These are phyloP conservation scores for Amphiprion ocellaris DNA, from an alignment of 2,113 vertebrate genomes.

Conservation along the genomic window DNA sequence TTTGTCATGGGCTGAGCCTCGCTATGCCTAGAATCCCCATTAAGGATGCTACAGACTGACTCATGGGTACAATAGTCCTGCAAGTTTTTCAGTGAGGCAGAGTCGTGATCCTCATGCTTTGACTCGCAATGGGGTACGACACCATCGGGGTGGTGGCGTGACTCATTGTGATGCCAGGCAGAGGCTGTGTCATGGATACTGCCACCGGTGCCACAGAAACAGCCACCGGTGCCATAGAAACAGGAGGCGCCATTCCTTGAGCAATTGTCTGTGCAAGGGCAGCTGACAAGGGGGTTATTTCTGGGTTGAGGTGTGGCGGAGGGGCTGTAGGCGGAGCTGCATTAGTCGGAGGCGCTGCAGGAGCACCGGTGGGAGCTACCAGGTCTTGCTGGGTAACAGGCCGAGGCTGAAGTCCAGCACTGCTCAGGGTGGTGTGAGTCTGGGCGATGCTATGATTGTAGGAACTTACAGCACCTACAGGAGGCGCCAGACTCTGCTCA, in stretches of 20 bases:
- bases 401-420: constrained; percentile 93
- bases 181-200: constrained; percentile 94
- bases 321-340: constrained; percentile 88
- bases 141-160: constrained; percentile 97
- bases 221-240: constrained; percentile 96
- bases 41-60: constrained; percentile 7
- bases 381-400: constrained; percentile 94
- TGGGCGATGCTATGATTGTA: constrained; percentile 98
- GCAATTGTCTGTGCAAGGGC: constrained; percentile 96
- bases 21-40: constrained; percentile 12
- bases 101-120: constrained; percentile 98
- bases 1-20: not conserved
- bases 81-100: constrained; percentile 89
- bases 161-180: constrained; percentile 96
- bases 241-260: constrained; percentile 95
- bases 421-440: constrained; percentile 98
- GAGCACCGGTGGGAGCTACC: constrained; percentile 89
- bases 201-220: constrained; percentile 96
- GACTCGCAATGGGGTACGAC: constrained; percentile 96
- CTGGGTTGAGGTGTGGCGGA: constrained; percentile 90
- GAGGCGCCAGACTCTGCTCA: constrained; percentile 92
- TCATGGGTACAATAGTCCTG: not conserved
- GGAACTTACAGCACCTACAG: constrained; percentile 92
- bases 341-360: constrained; percentile 87
- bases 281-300: constrained; percentile 94